phyloP scores from a whole-genome alignment of 2,888 invertebrate species.

The Dascillus cervinus region DNA sequence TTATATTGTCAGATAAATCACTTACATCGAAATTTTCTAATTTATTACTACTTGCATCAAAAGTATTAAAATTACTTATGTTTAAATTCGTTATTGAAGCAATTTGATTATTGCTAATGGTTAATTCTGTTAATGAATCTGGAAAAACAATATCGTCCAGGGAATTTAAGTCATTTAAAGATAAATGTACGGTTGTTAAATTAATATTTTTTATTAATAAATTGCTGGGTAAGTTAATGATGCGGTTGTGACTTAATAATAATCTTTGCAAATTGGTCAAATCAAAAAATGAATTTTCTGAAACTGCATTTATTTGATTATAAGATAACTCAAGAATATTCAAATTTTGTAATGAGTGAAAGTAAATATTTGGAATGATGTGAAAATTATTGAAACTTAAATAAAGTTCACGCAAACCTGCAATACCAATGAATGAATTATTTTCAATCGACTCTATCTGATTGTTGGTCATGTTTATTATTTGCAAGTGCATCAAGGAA shows the following conservation, averaged over 20 bases:
- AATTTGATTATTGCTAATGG: constrained; percentile 3
- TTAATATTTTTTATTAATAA: too few relatives aligned
- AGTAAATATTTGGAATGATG: background rate
- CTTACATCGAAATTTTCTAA: too few relatives aligned
- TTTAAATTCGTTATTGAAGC: too few relatives aligned
- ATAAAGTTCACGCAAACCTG: background rate
- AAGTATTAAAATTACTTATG: too few relatives aligned
- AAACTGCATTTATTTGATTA: background rate
- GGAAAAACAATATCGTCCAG: too few relatives aligned
- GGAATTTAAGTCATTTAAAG: too few relatives aligned
- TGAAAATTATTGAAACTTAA: background rate
- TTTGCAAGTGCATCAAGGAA: background rate
- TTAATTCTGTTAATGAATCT: too few relatives aligned
- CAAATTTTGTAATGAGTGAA: background rate
- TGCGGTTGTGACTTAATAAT: background rate
- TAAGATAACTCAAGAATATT: constrained; percentile 3
- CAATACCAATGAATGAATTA: constrained; percentile 1
- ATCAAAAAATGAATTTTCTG: background rate
- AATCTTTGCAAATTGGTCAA: background rate
- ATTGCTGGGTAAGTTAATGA: too few relatives aligned
- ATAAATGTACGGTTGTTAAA: too few relatives aligned
- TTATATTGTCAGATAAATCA: too few relatives aligned
- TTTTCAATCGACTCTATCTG: background rate
- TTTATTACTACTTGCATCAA: too few relatives aligned
- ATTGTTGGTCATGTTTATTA: constrained; percentile 1